Evolutionary conservation across 2,888 invertebrate genomes (phyloP).

Genomic region (Orchesella flavescens): DNA sequence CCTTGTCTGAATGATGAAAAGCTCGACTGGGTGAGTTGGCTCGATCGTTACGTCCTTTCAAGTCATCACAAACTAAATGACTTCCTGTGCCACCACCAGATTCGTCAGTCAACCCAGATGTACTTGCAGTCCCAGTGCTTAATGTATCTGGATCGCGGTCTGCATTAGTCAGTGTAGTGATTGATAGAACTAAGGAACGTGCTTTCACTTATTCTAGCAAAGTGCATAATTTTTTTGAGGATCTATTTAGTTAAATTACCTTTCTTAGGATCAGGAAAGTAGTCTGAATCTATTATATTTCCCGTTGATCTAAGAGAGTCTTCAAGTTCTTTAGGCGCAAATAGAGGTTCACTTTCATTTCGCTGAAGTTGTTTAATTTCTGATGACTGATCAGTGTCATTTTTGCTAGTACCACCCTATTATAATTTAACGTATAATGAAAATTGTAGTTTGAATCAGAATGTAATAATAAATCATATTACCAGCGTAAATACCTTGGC

Average conservation of each 20-base stretch:
- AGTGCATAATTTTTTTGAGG: too few relatives aligned
- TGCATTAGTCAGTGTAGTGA: not conserved
- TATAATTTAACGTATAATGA: not conserved
- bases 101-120: slow-evolving; percentile 67
- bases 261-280: slow-evolving; percentile 40
- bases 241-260: slow-evolving; percentile 23
- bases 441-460: not conserved
- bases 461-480: not conserved
- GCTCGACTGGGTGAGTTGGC: slow-evolving; percentile 39
- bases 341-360: slow-evolving; percentile 68
- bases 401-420: slow-evolving; percentile 48
- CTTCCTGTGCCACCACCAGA: slow-evolving; percentile 22
- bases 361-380: slow-evolving; percentile 48
- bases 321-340: slow-evolving; percentile 60
- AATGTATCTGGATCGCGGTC: slow-evolving; percentile 45
- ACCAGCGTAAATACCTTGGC: slow-evolving; percentile 59
- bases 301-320: slow-evolving; percentile 64
- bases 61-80: slow-evolving; percentile 30
- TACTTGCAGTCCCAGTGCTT: slow-evolving; percentile 60
- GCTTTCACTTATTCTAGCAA: too few relatives aligned
- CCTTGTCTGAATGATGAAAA: not conserved
- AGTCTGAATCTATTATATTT: slow-evolving; percentile 52
- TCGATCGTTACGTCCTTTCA: slow-evolving; percentile 24
- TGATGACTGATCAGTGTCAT: slow-evolving; percentile 50
- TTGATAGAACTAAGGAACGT: too few relatives aligned